Evolutionary conservation across 2,888 invertebrate species (phyloP), one percentile per base, ranked within the genome.

Genomic region (Conchocele bisecta): DNA sequence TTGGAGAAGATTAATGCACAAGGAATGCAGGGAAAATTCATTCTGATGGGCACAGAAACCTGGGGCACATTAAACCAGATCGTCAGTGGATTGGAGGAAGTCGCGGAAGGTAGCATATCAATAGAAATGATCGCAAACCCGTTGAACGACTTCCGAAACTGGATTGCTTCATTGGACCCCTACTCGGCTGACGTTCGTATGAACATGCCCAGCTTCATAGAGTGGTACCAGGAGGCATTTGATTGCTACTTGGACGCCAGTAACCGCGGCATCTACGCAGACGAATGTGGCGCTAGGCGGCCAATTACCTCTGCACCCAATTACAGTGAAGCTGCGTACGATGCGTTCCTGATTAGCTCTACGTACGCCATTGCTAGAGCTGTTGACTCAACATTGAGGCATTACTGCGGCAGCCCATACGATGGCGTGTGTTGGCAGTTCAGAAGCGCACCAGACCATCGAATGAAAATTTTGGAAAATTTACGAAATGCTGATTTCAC

Each of bases 351-450:
- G 4, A 84, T 89, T 2, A 72, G 76, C 37, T 82, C 91, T 9
- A 88, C 91, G 1, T 85, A 89, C 60, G 83, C 88, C 1, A 67
- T 89, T 31, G 88, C 89, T 0, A 81, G 86, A 33, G 90, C 89
- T 3, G 58, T 91, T 15, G 86, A 90, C 63, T 61, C 82, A n/a
- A 82, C 89, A 3, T 72, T 89, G 17, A 67, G 79, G n/a, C 83
- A 88, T 0, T 63, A 78, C 31, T 88, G 87, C 60, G 84, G 85
- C 0, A 60, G 28, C 4, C 54, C 57, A 20, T 83, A 85, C 48
- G 58, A 66, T 39, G 83, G 83, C 1, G 57, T 86, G 9, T 86
- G 86, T 50, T 72, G 72, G 28, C 59, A 67, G 24, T 85, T 84
- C 69, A 42, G 82, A 6, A 61, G 74, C 29, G 42, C 63, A 15